These are phyloP conservation scores for Haemorhous mexicanus DNA, from an alignment of 2,113 vertebrate genomes.

Conservation along the genomic window DNA sequence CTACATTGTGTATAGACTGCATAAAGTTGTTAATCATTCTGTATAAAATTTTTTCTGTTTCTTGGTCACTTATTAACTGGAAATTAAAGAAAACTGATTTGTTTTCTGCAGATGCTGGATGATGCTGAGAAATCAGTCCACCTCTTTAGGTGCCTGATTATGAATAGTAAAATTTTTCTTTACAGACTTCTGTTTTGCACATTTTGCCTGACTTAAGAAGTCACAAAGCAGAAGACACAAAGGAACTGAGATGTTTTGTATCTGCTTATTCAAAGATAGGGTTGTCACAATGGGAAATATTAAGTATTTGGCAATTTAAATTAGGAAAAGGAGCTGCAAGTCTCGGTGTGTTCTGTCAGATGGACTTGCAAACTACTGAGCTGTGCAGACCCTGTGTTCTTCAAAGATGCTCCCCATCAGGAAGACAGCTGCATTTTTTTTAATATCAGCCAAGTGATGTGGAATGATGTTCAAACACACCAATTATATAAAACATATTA, in stretches of 20 bases:
- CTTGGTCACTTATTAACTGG: background rate
- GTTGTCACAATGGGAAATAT: background rate
- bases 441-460: background rate
- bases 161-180: background rate
- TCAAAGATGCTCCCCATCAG: background rate
- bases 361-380: background rate
- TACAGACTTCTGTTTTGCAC: background rate
- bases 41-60: background rate
- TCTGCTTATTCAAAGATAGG: background rate
- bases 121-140: background rate
- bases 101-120: background rate
- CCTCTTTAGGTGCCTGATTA: background rate
- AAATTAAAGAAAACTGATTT: background rate
- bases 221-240: background rate
- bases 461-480: background rate
- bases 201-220: background rate
- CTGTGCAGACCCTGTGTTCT: background rate
- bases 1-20: background rate
- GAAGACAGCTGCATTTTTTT: background rate
- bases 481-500: background rate
- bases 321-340: background rate
- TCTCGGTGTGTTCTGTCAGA: background rate
- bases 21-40: background rate
- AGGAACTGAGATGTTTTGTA: background rate
- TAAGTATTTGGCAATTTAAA: constrained; percentile 21